Percentiles rank a stretch among this genome's conserved stretches.
Evolutionary conservation across 1,140 invertebrate genomes (phyloP).

Genomic region (Apis laboriosa): DNA sequence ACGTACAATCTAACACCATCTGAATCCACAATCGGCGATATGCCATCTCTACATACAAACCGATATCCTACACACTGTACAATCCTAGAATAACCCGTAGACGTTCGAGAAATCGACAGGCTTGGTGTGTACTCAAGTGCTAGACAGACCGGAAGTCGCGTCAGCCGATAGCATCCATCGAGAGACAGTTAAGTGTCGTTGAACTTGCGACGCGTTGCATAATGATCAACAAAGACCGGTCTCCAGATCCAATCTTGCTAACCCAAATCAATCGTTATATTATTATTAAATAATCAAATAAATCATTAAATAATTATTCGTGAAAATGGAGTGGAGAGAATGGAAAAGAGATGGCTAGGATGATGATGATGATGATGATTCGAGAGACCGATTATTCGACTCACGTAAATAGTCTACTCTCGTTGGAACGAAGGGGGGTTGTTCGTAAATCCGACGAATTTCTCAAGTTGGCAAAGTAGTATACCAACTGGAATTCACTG

Average conservation of each 20-base stretch:
- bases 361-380: no score
- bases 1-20: no score
- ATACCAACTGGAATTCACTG: neutral
- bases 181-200: constrained; percentile 4
- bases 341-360: no score
- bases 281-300: no score
- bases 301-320: no score
- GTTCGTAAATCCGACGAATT: constrained; percentile 1
- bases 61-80: no score
- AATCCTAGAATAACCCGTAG: neutral
- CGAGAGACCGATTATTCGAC: neutral
- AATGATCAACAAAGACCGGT: constrained; percentile 6
- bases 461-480: constrained; percentile 9
- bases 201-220: neutral
- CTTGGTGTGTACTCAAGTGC: neutral
- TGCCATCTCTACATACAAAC: neutral
- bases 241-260: neutral
- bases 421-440: neutral
- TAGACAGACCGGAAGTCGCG: constrained; percentile 3
- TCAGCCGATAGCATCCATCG: constrained; percentile 1
- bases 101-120: neutral
- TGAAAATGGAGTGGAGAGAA: no score
- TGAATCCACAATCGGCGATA: no score
- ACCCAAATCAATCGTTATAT: no score
- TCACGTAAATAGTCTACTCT: neutral